These are phyloP conservation scores for Hippocampus zosterae DNA, from an alignment of 2,113 vertebrate species.

Conservation along the genomic window DNA sequence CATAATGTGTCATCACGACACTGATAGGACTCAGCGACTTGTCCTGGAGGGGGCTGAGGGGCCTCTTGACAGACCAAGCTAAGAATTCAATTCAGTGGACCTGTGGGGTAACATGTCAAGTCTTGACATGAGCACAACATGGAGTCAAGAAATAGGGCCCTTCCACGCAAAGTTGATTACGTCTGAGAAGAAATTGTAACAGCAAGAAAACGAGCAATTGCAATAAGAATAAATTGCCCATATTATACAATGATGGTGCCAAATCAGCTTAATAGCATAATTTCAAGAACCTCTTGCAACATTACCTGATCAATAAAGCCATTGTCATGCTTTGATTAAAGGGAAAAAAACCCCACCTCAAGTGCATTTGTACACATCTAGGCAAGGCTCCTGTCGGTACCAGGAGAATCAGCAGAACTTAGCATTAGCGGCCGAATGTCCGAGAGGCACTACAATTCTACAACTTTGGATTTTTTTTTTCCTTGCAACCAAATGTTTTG, in stretches of 20 bases:
- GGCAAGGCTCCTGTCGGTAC: no score
- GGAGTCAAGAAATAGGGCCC: not conserved
- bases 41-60: not conserved
- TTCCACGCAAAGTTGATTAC: not conserved
- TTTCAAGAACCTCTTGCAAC: not conserved
- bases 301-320: not conserved
- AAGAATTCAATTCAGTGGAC: conserved; percentile 7
- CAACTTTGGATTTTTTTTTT: not conserved
- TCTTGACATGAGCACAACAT: not conserved
- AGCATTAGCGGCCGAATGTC: not conserved
- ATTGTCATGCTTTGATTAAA: no score
- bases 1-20: not conserved
- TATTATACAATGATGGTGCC: no score
- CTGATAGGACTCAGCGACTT: not conserved
- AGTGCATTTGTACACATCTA: no score
- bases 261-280: not conserved
- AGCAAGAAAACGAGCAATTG: not conserved
- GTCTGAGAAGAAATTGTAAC: not conserved
- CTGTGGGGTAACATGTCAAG: not conserved
- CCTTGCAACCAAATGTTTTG: not conserved
- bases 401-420: no score
- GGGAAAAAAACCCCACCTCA: no score
- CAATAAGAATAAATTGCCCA: not conserved
- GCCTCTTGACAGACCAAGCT: conserved; percentile 4
- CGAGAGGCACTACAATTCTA: not conserved